Conservation (phyloP, 2,797 vertebrate species). For the Pangasius larnaudii region DNA sequence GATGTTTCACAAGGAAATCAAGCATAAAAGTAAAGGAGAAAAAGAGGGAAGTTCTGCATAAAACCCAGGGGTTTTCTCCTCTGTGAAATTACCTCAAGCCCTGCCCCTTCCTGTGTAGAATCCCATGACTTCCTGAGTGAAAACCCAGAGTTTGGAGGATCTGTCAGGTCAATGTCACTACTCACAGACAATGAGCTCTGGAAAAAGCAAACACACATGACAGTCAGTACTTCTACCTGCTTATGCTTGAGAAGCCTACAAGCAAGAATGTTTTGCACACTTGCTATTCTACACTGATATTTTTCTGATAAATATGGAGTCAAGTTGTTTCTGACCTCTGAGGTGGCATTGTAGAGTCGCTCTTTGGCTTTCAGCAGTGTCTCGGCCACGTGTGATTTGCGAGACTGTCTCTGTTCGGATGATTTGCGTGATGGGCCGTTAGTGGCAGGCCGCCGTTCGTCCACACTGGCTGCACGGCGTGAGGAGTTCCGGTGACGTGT, state of each 20-base stretch:
- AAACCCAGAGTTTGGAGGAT: conserved; percentile 73
- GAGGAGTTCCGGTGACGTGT: conserved; percentile 68
- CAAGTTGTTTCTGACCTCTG: conserved; percentile 74
- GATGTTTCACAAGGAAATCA: conserved; percentile 15
- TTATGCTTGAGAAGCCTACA: not conserved
- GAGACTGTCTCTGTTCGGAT: conserved; percentile 75
- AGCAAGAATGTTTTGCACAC: not conserved
- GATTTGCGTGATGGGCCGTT: conserved; percentile 52
- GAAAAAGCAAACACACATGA: not conserved
- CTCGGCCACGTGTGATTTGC: conserved; percentile 79
- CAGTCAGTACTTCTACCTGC: not conserved
- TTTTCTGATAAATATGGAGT: too few species aligned
- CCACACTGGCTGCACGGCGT: conserved; percentile 74
- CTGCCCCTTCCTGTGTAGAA: conserved; percentile 70
- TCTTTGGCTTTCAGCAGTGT: conserved; percentile 81
- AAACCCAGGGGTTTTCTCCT: not conserved
- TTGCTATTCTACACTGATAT: too few species aligned
- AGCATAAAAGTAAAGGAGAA: not conserved
- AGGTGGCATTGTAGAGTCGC: conserved; percentile 85
- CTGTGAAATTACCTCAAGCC: conserved; percentile 70
- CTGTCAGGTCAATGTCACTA: conserved; percentile 86
- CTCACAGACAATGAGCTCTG: conserved; percentile 89
- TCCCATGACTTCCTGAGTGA: conserved; percentile 80
- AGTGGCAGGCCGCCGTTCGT: conserved; percentile 66
- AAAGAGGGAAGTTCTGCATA: not conserved